Evolutionary conservation across 2,797 vertebrate genomes (phyloP), one percentile per base, ranked within the genome.

Genomic region (Acestrorhynchus altus): DNA sequence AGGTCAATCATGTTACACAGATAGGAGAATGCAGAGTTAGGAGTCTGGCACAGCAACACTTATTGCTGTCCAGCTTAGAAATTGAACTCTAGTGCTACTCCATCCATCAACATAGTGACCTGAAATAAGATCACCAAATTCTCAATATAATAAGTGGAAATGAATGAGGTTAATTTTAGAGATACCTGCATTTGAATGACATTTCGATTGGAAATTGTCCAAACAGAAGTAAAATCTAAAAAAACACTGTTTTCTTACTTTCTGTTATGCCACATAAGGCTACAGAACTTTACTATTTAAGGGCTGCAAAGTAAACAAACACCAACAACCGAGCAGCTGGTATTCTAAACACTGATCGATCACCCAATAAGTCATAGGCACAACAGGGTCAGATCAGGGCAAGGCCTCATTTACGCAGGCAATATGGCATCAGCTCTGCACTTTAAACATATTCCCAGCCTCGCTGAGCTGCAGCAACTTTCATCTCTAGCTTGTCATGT

Each of bases 311-410:
- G n/a, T 47, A 64, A 59, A 60, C 54, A 51, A n/a, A 22, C 54
- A 46, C 71, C 61, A 28, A 39, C 61, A 66, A 66, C 65, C 65
- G 61, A 49, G 59, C 24, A 63, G 51, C 59, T 13, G 60, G 35
- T 28, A 5, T 59, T 63, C 52, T 67, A 40, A 74, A 15, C 52
- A 35, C 74, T 75, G 75, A 40, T 70, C 40, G 66, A 24, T 49
- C 64, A 51, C 31, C 64, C 31, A 51, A 80, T 69, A 35, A 51
- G 44, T 77, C 46, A 18, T 77, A n/a, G 81, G 57, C 81, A 80
- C 71, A 80, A 80, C 74, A 49, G 31, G 78, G 78, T 80, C 71
- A 75, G 12, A 67, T 5, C 56, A 60, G 54, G 69, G 66, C 68
- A 74, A 46, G 1, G 15, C 39, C 15, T 57, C 16, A 44, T 8